Evolutionary conservation across 2,888 invertebrate genomes (phyloP).

Genomic region (Polydrusus pterygomalis): DNA sequence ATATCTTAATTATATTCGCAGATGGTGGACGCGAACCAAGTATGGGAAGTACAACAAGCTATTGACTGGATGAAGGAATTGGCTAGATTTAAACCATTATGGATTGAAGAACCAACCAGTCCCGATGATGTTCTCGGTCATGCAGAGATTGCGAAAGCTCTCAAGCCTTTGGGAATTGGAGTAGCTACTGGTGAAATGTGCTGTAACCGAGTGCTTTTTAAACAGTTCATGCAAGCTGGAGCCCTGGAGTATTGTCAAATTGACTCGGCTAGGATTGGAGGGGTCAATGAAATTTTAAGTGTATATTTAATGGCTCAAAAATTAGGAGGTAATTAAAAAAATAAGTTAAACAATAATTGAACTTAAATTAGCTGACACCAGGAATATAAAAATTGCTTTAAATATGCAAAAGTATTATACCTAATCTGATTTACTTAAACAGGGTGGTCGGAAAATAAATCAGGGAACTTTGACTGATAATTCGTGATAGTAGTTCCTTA

Average conservation of each 20-base stretch:
- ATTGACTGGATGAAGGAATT: slow-evolving; percentile 90
- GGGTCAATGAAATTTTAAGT: slow-evolving; percentile 90
- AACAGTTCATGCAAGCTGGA: slow-evolving; percentile 88
- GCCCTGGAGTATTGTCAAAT: slow-evolving; percentile 93
- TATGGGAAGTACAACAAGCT: slow-evolving; percentile 90
- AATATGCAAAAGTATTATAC: too few relatives aligned
- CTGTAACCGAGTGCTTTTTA: slow-evolving; percentile 93
- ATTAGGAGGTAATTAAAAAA: slow-evolving; percentile 77
- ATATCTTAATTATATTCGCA: slow-evolving; percentile 62
- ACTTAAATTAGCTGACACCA: too few relatives aligned
- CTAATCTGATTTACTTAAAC: too few relatives aligned
- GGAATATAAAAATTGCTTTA: too few relatives aligned
- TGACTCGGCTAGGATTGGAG: slow-evolving; percentile 91
- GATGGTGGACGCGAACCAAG: slow-evolving; percentile 93
- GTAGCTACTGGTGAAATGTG: slow-evolving; percentile 96
- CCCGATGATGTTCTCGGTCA: slow-evolving; percentile 95
- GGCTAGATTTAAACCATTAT: slow-evolving; percentile 82
- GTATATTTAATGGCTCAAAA: slow-evolving; percentile 94
- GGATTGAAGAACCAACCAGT: slow-evolving; percentile 96
- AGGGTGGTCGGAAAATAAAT: too few relatives aligned
- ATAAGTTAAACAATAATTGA: not conserved
- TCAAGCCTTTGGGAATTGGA: slow-evolving; percentile 84
- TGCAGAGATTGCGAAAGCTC: slow-evolving; percentile 83
- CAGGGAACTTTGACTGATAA: too few relatives aligned
- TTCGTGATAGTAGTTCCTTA: too few relatives aligned